A percentile compares a stretch with the other conserved stretches of the same genome.
Conservation (phyloP, 2,797 vertebrate genomes). For the Pseudochaenichthys georgianus region DNA sequence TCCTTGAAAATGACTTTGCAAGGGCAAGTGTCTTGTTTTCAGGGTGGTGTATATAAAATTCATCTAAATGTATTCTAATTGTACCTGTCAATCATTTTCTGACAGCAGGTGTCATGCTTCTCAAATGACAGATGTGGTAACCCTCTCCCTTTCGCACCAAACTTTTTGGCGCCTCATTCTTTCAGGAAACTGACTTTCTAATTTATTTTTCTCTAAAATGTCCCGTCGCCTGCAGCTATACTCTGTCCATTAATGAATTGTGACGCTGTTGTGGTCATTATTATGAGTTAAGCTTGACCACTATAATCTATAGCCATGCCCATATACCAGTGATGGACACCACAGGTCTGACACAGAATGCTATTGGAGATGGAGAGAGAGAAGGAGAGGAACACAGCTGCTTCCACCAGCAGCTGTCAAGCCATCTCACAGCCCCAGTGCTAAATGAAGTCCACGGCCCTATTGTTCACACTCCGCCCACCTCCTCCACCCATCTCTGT, state of each 20-base stretch:
- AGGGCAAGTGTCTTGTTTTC: constrained; percentile 37
- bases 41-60: constrained; percentile 38
- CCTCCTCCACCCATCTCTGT: constrained; percentile 56
- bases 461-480: constrained; percentile 62
- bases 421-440: constrained; percentile 50
- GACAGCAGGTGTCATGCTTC: constrained; percentile 40
- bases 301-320: constrained; percentile 20
- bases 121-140: constrained; percentile 18
- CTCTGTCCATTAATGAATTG: constrained; percentile 40
- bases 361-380: constrained; percentile 40
- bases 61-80: constrained; percentile 35
- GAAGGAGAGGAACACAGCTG: constrained; percentile 38
- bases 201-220: constrained; percentile 37
- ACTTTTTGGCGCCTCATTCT: constrained; percentile 34
- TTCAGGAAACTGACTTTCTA: constrained; percentile 28
- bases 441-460: constrained; percentile 74
- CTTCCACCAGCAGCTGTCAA: constrained; percentile 73
- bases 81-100: constrained; percentile 52
- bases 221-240: constrained; percentile 40
- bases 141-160: constrained; percentile 24
- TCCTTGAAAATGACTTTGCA: constrained; percentile 38
- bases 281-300: constrained; percentile 18
- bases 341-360: constrained; percentile 39
- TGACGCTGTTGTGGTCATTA: constrained; percentile 51
- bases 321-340: constrained; percentile 33